Evolutionary conservation across 2,113 vertebrate genomes (phyloP).

Genomic region (Epinephelus fuscoguttatus): DNA sequence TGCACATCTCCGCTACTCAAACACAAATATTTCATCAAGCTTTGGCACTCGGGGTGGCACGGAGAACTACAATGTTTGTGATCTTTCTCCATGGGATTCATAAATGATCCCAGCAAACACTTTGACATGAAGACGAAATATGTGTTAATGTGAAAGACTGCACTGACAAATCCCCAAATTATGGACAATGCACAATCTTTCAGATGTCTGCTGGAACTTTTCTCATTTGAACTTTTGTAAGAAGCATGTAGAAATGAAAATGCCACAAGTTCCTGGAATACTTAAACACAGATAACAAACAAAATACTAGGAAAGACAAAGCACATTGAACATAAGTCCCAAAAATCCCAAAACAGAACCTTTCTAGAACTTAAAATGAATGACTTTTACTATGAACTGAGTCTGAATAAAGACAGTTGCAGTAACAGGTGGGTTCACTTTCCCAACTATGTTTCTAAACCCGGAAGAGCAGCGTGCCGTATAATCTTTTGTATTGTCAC

Average conservation of each 20-base stretch:
- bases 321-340: too few relatives aligned
- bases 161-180: neutral
- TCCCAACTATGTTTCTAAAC: neutral
- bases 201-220: neutral
- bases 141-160: neutral
- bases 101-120: slow-evolving; percentile 22
- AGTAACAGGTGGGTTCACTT: slow-evolving; percentile 28
- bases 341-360: too few relatives aligned
- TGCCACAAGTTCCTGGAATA: neutral
- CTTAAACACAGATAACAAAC: neutral
- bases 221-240: neutral
- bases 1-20: slow-evolving; percentile 25
- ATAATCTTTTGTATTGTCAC: slow-evolving; percentile 36
- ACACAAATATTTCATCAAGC: slow-evolving; percentile 54
- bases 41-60: neutral
- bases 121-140: neutral
- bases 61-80: slow-evolving; percentile 14
- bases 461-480: slow-evolving; percentile 13
- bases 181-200: neutral
- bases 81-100: neutral
- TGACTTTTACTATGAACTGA: neutral
- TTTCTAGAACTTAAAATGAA: neutral
- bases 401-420: neutral
- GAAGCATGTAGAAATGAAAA: neutral
- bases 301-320: neutral